Conservation (phyloP, 2,113 vertebrate genomes). For the Oreotrochilus melanogaster region DNA sequence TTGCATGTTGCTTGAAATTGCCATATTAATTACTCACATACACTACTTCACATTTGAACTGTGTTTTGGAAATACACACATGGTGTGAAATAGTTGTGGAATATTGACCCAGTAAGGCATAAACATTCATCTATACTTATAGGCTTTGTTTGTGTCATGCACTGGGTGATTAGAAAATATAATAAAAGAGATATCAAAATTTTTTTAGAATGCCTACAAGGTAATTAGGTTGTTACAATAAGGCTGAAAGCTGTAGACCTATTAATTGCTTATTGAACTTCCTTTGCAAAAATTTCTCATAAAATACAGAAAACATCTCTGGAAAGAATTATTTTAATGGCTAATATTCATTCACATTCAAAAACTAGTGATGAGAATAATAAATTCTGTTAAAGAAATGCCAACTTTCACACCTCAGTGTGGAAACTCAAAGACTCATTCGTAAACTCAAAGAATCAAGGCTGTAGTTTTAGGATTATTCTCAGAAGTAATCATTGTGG, state of each 20-base stretch:
- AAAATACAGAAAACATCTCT: background rate
- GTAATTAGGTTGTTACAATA: background rate
- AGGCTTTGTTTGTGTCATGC: background rate
- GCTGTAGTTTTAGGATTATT: background rate
- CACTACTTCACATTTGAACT: background rate
- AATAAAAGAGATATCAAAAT: background rate
- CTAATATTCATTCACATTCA: background rate
- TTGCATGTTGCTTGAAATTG: background rate
- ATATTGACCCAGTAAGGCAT: background rate
- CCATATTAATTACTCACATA: background rate
- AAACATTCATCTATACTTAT: background rate
- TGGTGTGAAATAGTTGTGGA: background rate
- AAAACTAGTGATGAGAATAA: background rate
- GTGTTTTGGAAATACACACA: background rate
- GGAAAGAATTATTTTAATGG: background rate
- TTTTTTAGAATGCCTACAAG: background rate
- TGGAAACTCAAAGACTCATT: background rate
- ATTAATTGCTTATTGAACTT: background rate
- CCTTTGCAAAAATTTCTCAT: background rate
- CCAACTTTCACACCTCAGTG: background rate
- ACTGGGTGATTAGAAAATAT: background rate
- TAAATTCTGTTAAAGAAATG: background rate
- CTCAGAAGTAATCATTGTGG: conserved; percentile 8
- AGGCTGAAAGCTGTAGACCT: background rate
- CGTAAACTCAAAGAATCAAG: conserved; percentile 3